A percentile compares a stretch with the other conserved stretches of the same genome.
Evolutionary conservation across 1,140 invertebrate genomes (phyloP).

Genomic region (Vanessa atalanta): DNA sequence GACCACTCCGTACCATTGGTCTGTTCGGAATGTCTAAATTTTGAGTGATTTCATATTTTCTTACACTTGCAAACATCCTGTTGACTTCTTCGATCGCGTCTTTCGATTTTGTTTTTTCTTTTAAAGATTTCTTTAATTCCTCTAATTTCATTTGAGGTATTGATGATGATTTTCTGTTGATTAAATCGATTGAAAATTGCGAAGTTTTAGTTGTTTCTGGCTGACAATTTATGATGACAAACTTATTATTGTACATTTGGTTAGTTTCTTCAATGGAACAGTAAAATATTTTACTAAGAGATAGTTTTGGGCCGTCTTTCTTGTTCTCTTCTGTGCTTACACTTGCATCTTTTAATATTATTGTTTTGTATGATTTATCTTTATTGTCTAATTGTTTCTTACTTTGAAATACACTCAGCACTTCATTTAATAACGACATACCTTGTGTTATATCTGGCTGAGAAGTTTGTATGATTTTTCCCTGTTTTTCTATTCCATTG

Average conservation of each 20-base stretch:
- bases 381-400: constrained; percentile 54
- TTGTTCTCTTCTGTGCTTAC: constrained; percentile 45
- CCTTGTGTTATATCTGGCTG: constrained; percentile 54
- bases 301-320: constrained; percentile 44
- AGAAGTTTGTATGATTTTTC: constrained; percentile 53
- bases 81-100: constrained; percentile 70
- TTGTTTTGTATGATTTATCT: constrained; percentile 38
- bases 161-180: constrained; percentile 68
- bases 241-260: constrained; percentile 42
- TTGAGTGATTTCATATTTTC: constrained; percentile 39
- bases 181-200: constrained; percentile 44
- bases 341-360: constrained; percentile 53
- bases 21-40: constrained; percentile 49
- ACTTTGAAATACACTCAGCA: constrained; percentile 64
- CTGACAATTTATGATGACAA: constrained; percentile 50
- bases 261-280: constrained; percentile 51
- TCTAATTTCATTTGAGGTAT: constrained; percentile 75
- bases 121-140: constrained; percentile 62
- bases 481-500: constrained; percentile 16
- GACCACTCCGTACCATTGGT: constrained; percentile 59
- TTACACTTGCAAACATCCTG: constrained; percentile 69
- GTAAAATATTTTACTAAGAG: constrained; percentile 49
- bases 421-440: constrained; percentile 63
- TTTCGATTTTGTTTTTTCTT: constrained; percentile 65
- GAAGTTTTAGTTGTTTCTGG: constrained; percentile 40